Evolutionary conservation across 2,113 vertebrate genomes (phyloP).

Genomic region (Scytalopus superciliaris): DNA sequence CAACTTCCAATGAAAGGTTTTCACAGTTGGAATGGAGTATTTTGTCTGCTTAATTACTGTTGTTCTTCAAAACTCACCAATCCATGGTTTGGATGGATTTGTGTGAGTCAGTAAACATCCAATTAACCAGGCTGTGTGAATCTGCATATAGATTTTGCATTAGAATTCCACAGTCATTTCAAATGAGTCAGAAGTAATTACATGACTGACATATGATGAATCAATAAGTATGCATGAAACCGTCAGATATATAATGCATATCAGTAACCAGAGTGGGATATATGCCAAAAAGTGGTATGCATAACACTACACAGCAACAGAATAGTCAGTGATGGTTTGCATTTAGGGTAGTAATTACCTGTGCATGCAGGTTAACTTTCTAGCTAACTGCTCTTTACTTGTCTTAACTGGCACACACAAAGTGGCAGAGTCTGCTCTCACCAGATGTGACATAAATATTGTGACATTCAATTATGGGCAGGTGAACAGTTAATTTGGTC

Average conservation of each 20-base stretch:
- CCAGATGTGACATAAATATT: neutral
- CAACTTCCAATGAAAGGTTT: neutral
- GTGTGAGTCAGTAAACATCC: neutral
- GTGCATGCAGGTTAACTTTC: neutral
- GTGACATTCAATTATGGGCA: neutral
- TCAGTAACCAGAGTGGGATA: neutral
- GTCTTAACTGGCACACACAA: neutral
- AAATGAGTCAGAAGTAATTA: constrained; percentile 27
- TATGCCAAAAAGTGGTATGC: neutral
- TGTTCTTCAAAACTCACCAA: neutral
- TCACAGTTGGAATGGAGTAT: neutral
- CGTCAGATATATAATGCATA: neutral
- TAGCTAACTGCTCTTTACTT: neutral
- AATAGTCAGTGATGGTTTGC: neutral
- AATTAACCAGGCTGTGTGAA: neutral
- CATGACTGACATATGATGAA: neutral
- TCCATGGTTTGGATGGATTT: neutral
- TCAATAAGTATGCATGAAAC: constrained; percentile 12
- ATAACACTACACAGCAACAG: neutral
- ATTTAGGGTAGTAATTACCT: neutral
- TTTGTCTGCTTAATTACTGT: neutral
- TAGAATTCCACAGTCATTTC: neutral
- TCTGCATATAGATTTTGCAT: constrained; percentile 6
- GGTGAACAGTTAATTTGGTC: neutral
- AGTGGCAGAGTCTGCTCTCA: neutral